phyloP scores from a whole-genome alignment of 2,888 invertebrate species.

The Harmothoe impar region DNA sequence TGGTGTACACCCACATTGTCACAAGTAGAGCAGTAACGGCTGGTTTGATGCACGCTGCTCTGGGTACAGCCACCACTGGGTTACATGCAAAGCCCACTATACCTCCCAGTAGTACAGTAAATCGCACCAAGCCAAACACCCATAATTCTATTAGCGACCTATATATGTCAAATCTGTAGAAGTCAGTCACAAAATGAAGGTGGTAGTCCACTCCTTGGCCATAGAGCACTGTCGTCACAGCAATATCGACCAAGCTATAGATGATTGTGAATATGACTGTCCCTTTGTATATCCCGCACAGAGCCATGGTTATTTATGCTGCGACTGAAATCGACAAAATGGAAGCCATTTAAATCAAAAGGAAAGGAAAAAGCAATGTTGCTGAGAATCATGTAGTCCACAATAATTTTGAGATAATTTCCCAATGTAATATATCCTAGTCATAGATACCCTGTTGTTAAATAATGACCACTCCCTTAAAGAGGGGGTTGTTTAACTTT shows the following conservation, averaged over 20 bases:
- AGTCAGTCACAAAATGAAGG: slow-evolving; percentile 67
- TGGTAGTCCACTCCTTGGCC: slow-evolving; percentile 72
- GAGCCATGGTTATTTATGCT: background rate
- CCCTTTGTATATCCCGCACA: background rate
- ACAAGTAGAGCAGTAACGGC: slow-evolving; percentile 44
- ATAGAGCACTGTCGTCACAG: slow-evolving; percentile 70
- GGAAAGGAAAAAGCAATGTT: too few relatives aligned
- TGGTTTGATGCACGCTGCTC: slow-evolving; percentile 67
- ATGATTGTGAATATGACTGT: slow-evolving; percentile 27
- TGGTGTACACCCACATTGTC: slow-evolving; percentile 71
- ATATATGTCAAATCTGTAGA: slow-evolving; percentile 69
- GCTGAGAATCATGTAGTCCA: too few relatives aligned
- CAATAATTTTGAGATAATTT: too few relatives aligned
- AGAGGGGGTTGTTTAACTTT: too few relatives aligned
- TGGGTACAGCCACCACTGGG: slow-evolving; percentile 66
- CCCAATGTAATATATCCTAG: too few relatives aligned
- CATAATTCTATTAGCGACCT: slow-evolving; percentile 75
- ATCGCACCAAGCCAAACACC: slow-evolving; percentile 71
- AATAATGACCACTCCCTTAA: too few relatives aligned
- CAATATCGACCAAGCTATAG: slow-evolving; percentile 66
- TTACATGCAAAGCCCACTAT: slow-evolving; percentile 70
- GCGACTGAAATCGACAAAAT: background rate
- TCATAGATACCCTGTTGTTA: too few relatives aligned
- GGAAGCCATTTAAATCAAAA: too few relatives aligned
- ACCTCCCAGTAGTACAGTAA: slow-evolving; percentile 71